A percentile compares a stretch with the other conserved stretches of the same genome.
Evolutionary conservation across 1,140 invertebrate genomes (phyloP).

Genomic region (Euura lappo): DNA sequence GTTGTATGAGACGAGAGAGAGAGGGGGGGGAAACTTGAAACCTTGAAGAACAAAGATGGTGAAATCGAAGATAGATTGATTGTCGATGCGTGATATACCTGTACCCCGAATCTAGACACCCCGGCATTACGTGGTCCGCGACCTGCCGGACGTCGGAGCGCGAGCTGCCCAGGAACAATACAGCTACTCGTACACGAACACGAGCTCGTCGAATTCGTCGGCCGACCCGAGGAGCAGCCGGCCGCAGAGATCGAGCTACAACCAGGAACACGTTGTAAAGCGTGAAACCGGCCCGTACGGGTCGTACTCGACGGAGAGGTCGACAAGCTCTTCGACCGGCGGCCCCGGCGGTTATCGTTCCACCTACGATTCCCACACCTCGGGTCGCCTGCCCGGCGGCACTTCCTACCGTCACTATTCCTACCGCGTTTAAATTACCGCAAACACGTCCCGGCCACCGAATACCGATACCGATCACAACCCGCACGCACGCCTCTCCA

Average conservation of each 20-base stretch:
- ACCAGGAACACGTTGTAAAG: conserved; percentile 67
- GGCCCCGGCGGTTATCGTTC: conserved; percentile 78
- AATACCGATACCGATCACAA: neutral
- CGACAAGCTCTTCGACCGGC: conserved; percentile 66
- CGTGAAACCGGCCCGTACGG: conserved; percentile 68
- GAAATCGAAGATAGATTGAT: conserved; percentile 5
- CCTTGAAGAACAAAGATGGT: neutral
- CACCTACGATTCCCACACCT: conserved; percentile 76
- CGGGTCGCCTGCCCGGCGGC: conserved; percentile 79
- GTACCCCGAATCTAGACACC: conserved; percentile 71
- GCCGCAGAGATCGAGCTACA: conserved; percentile 69
- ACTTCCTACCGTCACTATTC: conserved; percentile 83
- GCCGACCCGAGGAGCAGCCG: conserved; percentile 61
- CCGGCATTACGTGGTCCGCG: conserved; percentile 82
- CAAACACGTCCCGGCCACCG: neutral
- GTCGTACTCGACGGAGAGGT: conserved; percentile 76
- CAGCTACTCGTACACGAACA: conserved; percentile 80
- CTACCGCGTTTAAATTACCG: conserved; percentile 73
- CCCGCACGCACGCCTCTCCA: neutral
- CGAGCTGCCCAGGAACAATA: conserved; percentile 77
- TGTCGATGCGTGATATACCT: conserved; percentile 35
- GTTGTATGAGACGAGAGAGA: neutral
- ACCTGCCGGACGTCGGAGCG: conserved; percentile 72
- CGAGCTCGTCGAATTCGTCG: conserved; percentile 57
- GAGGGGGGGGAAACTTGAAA: neutral